These are phyloP conservation scores for Drosophila anomalata DNA, from an alignment of 2,888 invertebrate genomes.

Conservation along the genomic window DNA sequence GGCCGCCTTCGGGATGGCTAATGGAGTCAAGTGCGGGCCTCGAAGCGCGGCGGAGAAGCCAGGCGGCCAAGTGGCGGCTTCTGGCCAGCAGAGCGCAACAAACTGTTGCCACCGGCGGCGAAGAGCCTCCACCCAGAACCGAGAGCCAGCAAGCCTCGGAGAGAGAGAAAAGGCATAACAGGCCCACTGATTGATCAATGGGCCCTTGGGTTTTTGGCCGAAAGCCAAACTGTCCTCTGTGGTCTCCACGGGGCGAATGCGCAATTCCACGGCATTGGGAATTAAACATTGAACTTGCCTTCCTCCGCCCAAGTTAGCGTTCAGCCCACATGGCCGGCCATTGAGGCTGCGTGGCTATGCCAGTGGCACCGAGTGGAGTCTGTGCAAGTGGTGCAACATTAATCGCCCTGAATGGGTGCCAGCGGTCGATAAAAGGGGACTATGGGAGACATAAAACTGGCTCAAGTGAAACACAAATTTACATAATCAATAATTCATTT, in stretches of 20 bases:
- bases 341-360: conserved; percentile 68
- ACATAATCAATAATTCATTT: background rate
- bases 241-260: conserved; percentile 69
- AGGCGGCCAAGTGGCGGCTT: conserved; percentile 25
- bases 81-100: conserved; percentile 74
- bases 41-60: conserved; percentile 15
- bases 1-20: conserved; percentile 16
- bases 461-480: background rate
- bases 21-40: conserved; percentile 71
- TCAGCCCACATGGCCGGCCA: conserved; percentile 35
- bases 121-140: conserved; percentile 9
- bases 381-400: conserved; percentile 12
- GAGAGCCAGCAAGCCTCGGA: background rate
- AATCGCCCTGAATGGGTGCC: conserved; percentile 38
- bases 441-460: conserved; percentile 1
- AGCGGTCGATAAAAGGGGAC: conserved; percentile 20
- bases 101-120: conserved; percentile 63
- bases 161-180: conserved; percentile 4
- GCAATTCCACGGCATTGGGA: conserved; percentile 65
- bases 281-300: conserved; percentile 76
- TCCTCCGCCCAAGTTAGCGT: conserved; percentile 27
- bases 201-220: conserved; percentile 53
- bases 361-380: conserved; percentile 1
- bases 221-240: conserved; percentile 52
- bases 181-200: conserved; percentile 70